phyloP scores from a whole-genome alignment of 2,888 invertebrate species.

The Cheilosia pagana region DNA sequence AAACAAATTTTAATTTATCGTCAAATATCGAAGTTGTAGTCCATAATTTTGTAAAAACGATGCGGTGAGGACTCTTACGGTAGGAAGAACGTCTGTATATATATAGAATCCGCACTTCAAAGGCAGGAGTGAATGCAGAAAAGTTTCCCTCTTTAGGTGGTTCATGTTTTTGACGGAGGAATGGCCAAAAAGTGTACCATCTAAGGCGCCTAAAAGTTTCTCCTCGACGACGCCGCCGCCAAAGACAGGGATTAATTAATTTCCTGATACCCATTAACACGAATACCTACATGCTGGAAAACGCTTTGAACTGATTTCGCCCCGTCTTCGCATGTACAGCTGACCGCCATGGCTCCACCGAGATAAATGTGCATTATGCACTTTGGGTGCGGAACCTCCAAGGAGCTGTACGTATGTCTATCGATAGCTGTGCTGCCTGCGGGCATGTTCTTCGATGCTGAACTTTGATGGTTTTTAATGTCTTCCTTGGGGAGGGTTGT shows the following conservation, averaged over 20 bases:
- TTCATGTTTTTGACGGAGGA: slow-evolving; percentile 58
- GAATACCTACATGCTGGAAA: slow-evolving; percentile 54
- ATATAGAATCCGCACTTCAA: slow-evolving; percentile 20
- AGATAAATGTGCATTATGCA: slow-evolving; percentile 59
- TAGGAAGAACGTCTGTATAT: slow-evolving; percentile 37
- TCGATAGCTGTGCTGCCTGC: slow-evolving; percentile 13
- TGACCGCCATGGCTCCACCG: slow-evolving; percentile 55
- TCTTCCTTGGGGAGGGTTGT: slow-evolving; percentile 44
- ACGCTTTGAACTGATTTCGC: slow-evolving; percentile 51
- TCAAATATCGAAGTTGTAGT: slow-evolving; percentile 72
- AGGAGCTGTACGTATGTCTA: no score
- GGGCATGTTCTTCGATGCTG: slow-evolving; percentile 57
- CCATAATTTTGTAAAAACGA: slow-evolving; percentile 61
- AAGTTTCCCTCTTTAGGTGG: slow-evolving; percentile 42
- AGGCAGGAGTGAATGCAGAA: slow-evolving; percentile 8
- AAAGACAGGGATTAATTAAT: slow-evolving; percentile 74
- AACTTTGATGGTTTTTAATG: slow-evolving; percentile 69
- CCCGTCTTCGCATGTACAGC: slow-evolving; percentile 26
- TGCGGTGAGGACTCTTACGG: slow-evolving; percentile 11
- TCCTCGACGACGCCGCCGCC: slow-evolving; percentile 35
- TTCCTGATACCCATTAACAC: slow-evolving; percentile 72
- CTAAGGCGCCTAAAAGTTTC: slow-evolving; percentile 69
- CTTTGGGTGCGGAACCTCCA: slow-evolving; percentile 39
- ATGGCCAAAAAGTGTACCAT: slow-evolving; percentile 21
- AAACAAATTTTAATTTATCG: slow-evolving; percentile 75